phyloP scores from a whole-genome alignment of 2,797 vertebrate genomes.

The Holocentrus rufus region DNA sequence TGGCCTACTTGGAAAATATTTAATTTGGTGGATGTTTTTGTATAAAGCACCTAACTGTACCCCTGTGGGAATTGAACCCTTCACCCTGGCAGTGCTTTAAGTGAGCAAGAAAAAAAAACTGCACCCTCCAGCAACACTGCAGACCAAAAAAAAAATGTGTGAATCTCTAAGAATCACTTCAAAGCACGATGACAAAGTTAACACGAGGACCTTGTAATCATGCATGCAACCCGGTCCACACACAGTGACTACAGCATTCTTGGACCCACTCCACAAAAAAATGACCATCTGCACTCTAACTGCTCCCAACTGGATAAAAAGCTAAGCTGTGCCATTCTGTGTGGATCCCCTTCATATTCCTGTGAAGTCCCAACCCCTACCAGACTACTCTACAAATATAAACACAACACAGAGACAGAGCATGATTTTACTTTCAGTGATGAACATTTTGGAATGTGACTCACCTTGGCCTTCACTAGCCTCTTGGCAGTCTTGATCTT shows the following conservation, averaged over 20 bases:
- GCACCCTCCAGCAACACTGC: constrained; percentile 23
- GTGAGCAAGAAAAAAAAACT: constrained; percentile 33
- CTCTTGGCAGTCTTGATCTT: constrained; percentile 87
- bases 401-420: constrained; percentile 26
- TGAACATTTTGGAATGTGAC: constrained; percentile 55
- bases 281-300: neutral
- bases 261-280: neutral
- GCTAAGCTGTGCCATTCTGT: constrained; percentile 30
- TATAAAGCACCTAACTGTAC: no score
- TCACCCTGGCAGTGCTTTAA: constrained; percentile 11
- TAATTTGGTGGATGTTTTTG: no score
- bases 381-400: constrained; percentile 10
- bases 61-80: no score
- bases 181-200: neutral
- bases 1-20: no score
- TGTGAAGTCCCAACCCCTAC: neutral
- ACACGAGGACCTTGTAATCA: constrained; percentile 5
- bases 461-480: constrained; percentile 88
- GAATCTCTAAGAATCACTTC: no score
- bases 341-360: constrained; percentile 16
- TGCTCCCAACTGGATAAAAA: constrained; percentile 6
- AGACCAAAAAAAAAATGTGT: neutral
- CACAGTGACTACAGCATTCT: neutral
- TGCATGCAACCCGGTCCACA: neutral
- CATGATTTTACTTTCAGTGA: constrained; percentile 42